Conservation (phyloP, 2,797 vertebrate species). For the Chelon auratus region DNA sequence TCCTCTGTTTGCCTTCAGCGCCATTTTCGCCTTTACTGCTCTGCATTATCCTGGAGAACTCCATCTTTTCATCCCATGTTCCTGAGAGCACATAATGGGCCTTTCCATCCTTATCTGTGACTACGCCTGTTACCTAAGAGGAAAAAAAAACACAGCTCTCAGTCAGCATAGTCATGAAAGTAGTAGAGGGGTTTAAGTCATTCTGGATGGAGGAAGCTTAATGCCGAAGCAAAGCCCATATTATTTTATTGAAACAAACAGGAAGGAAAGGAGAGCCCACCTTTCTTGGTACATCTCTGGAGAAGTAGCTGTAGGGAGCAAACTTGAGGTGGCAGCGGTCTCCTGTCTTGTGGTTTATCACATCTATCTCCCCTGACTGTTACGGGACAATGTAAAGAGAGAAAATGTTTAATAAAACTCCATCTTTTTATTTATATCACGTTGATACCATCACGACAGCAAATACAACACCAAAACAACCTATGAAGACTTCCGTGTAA, state of each 20-base stretch:
- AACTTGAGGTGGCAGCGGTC: conserved; percentile 98
- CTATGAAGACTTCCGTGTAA: neutral
- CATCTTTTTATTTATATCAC: too few species aligned
- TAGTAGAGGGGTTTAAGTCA: conserved; percentile 2
- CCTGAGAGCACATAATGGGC: conserved; percentile 93
- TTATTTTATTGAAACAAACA: neutral
- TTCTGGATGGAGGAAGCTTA: neutral
- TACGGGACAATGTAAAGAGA: neutral
- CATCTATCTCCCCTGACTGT: conserved; percentile 96
- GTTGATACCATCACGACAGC: neutral
- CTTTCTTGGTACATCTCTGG: conserved; percentile 95
- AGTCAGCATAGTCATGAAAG: too few species aligned
- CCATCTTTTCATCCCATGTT: conserved; percentile 98
- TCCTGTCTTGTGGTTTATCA: conserved; percentile 93
- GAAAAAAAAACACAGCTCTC: neutral
- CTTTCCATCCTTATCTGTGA: conserved; percentile 90
- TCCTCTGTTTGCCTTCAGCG: conserved; percentile 87
- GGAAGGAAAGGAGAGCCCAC: conserved; percentile 69
- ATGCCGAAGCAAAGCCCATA: neutral
- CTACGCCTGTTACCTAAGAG: conserved; percentile 93
- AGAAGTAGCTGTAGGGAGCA: conserved; percentile 97
- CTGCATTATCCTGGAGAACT: conserved; percentile 89
- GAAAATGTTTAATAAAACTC: conserved; percentile 10
- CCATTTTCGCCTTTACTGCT: conserved; percentile 89
- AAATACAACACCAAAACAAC: neutral